Percentiles rank a stretch among this genome's conserved stretches.
phyloP scores from a whole-genome alignment of 1,140 invertebrate genomes.

The Musca domestica region DNA sequence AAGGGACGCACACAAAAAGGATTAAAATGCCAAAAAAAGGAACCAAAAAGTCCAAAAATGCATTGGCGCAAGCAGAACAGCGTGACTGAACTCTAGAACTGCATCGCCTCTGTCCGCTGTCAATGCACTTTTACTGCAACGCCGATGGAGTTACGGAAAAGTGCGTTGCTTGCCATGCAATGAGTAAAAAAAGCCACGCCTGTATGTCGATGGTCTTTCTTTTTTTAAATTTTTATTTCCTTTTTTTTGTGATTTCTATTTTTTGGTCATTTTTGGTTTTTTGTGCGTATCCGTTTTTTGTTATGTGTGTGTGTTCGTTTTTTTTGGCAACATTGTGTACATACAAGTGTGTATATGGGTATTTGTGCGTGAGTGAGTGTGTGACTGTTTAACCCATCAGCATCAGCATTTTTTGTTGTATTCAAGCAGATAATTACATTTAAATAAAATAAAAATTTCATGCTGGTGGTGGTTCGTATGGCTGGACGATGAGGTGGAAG shows the following conservation, averaged over 20 bases:
- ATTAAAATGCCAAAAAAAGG: too few relatives aligned
- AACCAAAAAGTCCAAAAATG: too few relatives aligned
- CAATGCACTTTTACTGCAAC: conserved; percentile 8
- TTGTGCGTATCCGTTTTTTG: neutral
- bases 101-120: conserved; percentile 5
- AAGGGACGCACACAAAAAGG: too few relatives aligned
- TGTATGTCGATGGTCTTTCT: conserved; percentile 14
- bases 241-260: conserved; percentile 21
- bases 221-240: too few relatives aligned
- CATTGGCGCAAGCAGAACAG: too few relatives aligned
- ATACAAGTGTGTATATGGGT: neutral
- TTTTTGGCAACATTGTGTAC: neutral
- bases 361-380: neutral
- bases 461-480: conserved; percentile 20
- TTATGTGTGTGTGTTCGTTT: neutral
- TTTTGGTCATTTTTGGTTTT: conserved; percentile 13
- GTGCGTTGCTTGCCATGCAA: conserved; percentile 11
- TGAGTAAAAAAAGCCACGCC: conserved; percentile 26
- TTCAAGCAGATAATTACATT: conserved; percentile 32
- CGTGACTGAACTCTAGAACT: too few relatives aligned
- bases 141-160: neutral
- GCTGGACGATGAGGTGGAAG: too few relatives aligned
- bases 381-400: conserved; percentile 17
- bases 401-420: conserved; percentile 25
- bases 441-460: conserved; percentile 34